A percentile compares a stretch with the other conserved stretches of the same genome.
phyloP scores from a whole-genome alignment of 2,888 invertebrate genomes.

The Parapristionchus giblindavisi region DNA sequence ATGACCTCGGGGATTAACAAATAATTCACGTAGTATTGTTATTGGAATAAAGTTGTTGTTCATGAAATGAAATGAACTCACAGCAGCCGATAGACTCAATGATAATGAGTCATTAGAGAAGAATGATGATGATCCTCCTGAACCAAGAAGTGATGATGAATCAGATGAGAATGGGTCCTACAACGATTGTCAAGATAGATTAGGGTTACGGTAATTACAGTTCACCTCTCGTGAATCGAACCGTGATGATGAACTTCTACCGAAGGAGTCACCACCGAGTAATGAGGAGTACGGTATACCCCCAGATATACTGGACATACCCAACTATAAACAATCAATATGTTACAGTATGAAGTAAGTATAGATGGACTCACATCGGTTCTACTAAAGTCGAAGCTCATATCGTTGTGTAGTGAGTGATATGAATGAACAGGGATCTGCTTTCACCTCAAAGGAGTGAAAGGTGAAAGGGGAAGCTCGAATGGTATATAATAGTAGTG shows the following conservation, averaged over 20 bases:
- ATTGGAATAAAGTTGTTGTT: too few relatives aligned
- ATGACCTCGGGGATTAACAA: too few relatives aligned
- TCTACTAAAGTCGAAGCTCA: constrained; percentile 34
- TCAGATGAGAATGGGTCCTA: constrained; percentile 23
- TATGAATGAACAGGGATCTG: not conserved
- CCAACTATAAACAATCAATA: not conserved
- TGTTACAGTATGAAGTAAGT: not conserved
- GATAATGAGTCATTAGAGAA: constrained; percentile 8
- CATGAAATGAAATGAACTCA: not conserved
- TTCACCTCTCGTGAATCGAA: too few relatives aligned
- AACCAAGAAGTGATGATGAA: constrained; percentile 6
- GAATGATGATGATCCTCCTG: constrained; percentile 6
- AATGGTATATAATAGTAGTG: too few relatives aligned
- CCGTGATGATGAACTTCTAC: not conserved
- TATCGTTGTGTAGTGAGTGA: constrained; percentile 9
- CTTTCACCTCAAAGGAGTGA: not conserved
- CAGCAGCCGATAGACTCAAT: constrained; percentile 7
- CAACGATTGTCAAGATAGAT: not conserved
- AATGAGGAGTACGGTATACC: constrained; percentile 20
- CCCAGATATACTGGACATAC: constrained; percentile 8
- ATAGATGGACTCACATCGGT: constrained; percentile 10
- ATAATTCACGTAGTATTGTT: too few relatives aligned
- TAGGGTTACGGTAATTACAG: too few relatives aligned
- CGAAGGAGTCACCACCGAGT: constrained; percentile 14
- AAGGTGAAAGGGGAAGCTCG: not conserved